Base-by-base conservation (phyloP, 37 sponge, comb jelly and placozoan species). In the Corticium candelabrum region DNA sequence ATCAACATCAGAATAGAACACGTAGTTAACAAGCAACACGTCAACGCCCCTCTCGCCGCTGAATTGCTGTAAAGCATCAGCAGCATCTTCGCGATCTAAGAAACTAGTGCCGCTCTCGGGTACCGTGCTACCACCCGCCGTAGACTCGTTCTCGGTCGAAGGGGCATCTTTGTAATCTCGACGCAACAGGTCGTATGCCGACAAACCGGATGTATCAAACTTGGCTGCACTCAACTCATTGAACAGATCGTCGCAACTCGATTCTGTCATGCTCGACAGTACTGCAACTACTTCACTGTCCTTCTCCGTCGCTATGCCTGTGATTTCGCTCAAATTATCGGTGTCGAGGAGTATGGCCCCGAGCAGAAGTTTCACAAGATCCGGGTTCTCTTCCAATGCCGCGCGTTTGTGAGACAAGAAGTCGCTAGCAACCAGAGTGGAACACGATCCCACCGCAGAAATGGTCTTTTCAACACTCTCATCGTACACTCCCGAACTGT, bases 281-380 rank as follows among this genome's bases (percentile, higher is more conserved):
- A 70, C 0, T 32, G 41, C 41, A 0, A 76, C 92, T 0, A 75
- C 81, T 7, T 35, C 56, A 5, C 40, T 2, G 62, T 91, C 92
- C 62, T 62, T 79, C 30, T 80, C 80, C 2, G 89, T 88, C 1
- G 75, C 79, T 21, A 83, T 32, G 0, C 76, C 83, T 1, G 62
- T 74, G 15, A 76, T 68, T n/a, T 62, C 39, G 32, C 76, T 30
- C 73, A 91, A 70, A 35, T 85, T 80, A 1, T 43, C 76, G 11
- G 92, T 91, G 68, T 91, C 89, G 37, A 88, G 7, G 15, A 91
- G 34, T 39, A 91, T 88, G 39, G 84, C 86, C 0, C 82, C 75
- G 39, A 91, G 77, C 33, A 91, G 77, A 1, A 88, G 77, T 3
- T 83, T 86, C 34, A 84, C 50, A 0, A 56, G 29, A 4, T 67